Conservation (phyloP, 2,113 vertebrate genomes). For the Theristicus caerulescens region DNA sequence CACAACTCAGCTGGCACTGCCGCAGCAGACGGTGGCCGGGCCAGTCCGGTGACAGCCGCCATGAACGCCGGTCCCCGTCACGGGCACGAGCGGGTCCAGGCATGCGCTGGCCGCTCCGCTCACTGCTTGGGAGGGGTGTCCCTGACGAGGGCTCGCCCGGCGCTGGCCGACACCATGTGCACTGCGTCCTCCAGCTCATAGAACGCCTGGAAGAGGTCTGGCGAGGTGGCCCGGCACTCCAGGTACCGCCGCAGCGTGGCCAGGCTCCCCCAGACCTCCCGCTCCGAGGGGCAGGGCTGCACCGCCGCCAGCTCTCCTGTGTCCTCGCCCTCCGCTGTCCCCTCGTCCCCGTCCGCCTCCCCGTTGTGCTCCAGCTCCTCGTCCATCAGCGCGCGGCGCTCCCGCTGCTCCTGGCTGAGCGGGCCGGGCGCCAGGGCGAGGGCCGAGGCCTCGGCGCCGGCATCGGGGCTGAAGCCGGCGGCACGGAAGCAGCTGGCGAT, state of each 20-base stretch:
- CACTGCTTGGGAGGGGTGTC: background rate
- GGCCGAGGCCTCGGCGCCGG: background rate
- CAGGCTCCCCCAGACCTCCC: constrained; percentile 45
- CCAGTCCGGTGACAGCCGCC: accelerated
- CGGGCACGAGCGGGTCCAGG: accelerated
- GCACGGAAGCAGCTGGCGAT: constrained; percentile 15
- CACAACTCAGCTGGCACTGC: background rate
- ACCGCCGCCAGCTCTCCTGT: background rate
- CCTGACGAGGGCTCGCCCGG: accelerated
- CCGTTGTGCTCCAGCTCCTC: background rate
- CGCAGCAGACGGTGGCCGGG: background rate
- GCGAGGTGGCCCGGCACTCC: constrained; percentile 21
- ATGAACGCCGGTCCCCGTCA: accelerated
- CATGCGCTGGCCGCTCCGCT: accelerated
- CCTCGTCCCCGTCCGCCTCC: accelerated
- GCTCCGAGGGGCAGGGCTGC: constrained; percentile 23
- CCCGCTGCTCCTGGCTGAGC: background rate
- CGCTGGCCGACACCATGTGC: background rate
- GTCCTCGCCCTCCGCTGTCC: background rate
- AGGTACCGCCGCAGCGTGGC: constrained; percentile 58
- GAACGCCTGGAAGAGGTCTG: constrained; percentile 24
- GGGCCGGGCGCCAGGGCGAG: accelerated
- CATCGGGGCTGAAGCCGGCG: background rate
- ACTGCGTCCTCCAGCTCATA: constrained; percentile 47
- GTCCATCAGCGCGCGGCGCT: background rate